A percentile compares a stretch with the other conserved stretches of the same genome.
Conservation (phyloP, 2,113 vertebrate genomes). For the Pseudolaguvia tuberculata region DNA sequence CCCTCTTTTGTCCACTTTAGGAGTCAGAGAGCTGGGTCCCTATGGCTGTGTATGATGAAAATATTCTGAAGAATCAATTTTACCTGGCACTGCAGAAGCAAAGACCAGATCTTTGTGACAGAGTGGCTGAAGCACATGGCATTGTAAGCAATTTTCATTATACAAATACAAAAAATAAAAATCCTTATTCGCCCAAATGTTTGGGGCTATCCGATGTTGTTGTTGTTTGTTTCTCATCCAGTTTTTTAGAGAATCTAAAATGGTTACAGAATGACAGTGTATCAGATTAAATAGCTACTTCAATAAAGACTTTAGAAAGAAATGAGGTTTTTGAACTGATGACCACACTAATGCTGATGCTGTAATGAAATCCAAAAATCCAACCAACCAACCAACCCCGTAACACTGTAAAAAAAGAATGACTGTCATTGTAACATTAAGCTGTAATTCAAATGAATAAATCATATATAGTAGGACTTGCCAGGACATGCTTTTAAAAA, state of each 20-base stretch:
- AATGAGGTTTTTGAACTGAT: background rate
- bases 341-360: no score
- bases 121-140: conserved; percentile 82
- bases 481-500: no score
- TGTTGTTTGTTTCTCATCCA: background rate
- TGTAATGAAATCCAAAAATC: no score
- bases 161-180: no score
- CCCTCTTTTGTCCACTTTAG: conserved; percentile 40
- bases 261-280: background rate
- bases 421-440: no score
- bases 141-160: conserved; percentile 72
- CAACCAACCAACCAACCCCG: no score
- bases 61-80: conserved; percentile 92
- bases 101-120: conserved; percentile 80
- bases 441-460: no score
- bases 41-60: conserved; percentile 98
- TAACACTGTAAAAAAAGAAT: no score
- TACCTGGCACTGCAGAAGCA: conserved; percentile 86
- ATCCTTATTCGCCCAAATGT: no score
- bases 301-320: background rate
- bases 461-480: no score
- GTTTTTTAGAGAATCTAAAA: background rate
- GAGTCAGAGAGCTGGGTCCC: conserved; percentile 65
- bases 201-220: background rate
- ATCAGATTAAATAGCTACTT: background rate